Conservation (phyloP, 2,113 vertebrate species). For the Bambusicola thoracicus region DNA sequence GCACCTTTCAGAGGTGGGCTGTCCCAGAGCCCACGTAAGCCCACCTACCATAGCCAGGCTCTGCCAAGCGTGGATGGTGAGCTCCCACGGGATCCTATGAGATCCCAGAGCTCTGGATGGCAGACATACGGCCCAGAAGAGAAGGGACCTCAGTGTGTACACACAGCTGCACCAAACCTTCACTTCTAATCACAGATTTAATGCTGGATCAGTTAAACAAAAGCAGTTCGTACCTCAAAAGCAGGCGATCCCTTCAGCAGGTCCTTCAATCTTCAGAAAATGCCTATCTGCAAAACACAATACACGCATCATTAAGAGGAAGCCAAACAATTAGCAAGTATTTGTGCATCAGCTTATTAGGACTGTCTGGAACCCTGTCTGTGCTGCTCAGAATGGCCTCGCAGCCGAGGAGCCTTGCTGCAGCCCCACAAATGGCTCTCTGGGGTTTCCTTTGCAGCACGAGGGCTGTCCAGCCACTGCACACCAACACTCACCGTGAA, state of each 20-base stretch:
- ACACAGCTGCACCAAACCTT: not conserved
- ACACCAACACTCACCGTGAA: accelerated
- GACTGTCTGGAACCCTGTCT: not conserved
- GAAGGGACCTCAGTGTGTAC: accelerated
- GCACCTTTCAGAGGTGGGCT: accelerated
- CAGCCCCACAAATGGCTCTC: not conserved
- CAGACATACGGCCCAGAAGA: not conserved
- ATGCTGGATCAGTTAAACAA: not conserved
- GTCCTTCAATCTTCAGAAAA: not conserved
- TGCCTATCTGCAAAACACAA: conserved; percentile 52
- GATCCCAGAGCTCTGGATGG: accelerated
- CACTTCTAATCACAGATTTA: not conserved
- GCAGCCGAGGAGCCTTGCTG: not conserved
- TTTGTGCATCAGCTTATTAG: accelerated
- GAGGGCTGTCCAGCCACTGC: accelerated
- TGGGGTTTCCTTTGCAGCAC: accelerated
- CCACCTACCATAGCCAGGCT: not conserved
- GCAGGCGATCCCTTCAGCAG: not conserved
- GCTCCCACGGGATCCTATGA: accelerated
- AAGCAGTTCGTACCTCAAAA: conserved; percentile 50
- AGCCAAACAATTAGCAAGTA: not conserved
- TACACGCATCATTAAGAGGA: not conserved
- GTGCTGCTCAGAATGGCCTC: not conserved
- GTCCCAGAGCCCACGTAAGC: not conserved
- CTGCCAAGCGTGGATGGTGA: not conserved